Conservation (phyloP, 1,140 invertebrate species). For the Archegozetes longisetosus region DNA sequence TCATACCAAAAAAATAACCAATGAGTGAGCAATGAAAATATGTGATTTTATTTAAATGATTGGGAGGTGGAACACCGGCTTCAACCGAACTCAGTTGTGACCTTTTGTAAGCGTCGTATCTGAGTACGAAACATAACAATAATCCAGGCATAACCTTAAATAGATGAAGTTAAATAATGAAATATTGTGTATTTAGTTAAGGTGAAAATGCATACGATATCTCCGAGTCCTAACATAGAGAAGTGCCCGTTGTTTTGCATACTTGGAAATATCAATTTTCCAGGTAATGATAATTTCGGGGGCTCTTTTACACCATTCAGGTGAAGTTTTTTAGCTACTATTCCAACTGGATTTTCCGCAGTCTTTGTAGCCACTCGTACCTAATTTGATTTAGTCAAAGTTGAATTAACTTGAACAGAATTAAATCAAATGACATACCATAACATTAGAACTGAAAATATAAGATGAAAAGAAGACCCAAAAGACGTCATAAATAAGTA, state of each 20-base stretch:
- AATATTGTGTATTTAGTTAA: neutral
- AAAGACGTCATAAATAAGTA: conserved; percentile 45
- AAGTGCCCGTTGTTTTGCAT: conserved; percentile 89
- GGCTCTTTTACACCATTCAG: conserved; percentile 62
- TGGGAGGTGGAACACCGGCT: conserved; percentile 57
- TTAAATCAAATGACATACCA: conserved; percentile 53
- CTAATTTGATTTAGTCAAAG: neutral
- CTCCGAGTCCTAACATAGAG: conserved; percentile 89
- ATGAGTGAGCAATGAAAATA: conserved; percentile 96
- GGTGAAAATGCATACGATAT: conserved; percentile 47
- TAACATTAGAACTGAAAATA: conserved; percentile 95
- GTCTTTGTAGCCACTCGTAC: conserved; percentile 62
- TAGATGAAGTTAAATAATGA: conserved; percentile 1
- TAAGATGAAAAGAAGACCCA: conserved; percentile 88
- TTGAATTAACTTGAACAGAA: neutral
- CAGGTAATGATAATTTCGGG: conserved; percentile 84
- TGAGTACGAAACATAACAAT: conserved; percentile 79
- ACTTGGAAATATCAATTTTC: conserved; percentile 87
- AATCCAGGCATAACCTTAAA: conserved; percentile 88
- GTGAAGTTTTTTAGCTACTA: conserved; percentile 78
- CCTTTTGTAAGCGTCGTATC: conserved; percentile 92
- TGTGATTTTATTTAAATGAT: conserved; percentile 45
- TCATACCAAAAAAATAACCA: conserved; percentile 70
- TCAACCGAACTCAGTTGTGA: conserved; percentile 43
- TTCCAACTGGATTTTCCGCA: conserved; percentile 82